Evolutionary conservation across 2,113 vertebrate species (phyloP).

Genomic region (Atractosteus spatula): DNA sequence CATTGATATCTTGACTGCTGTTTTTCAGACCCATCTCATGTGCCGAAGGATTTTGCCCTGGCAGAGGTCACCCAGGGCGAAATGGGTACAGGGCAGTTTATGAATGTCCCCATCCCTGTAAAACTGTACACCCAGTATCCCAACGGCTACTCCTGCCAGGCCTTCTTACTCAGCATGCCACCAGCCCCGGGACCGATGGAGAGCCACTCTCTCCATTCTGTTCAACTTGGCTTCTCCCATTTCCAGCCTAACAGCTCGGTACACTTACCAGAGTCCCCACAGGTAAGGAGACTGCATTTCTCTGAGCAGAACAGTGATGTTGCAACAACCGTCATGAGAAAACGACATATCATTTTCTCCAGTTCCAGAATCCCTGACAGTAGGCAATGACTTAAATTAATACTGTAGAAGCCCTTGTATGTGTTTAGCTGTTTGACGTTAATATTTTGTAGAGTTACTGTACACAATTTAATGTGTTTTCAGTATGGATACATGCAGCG

Average conservation of each 20-base stretch:
- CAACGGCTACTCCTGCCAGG: slow-evolving; percentile 13
- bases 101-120: slow-evolving; percentile 21
- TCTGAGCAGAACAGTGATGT: too few relatives aligned
- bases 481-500: too few relatives aligned
- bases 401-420: too few relatives aligned
- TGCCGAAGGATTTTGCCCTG: slow-evolving; percentile 5
- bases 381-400: too few relatives aligned
- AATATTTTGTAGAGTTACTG: too few relatives aligned
- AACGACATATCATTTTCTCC: too few relatives aligned
- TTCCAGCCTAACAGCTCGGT: slow-evolving; percentile 1
- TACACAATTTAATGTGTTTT: too few relatives aligned
- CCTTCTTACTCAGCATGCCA: slow-evolving; percentile 26
- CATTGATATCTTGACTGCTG: not conserved
- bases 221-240: slow-evolving; percentile 14
- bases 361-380: too few relatives aligned
- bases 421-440: too few relatives aligned
- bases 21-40: slow-evolving; percentile 22
- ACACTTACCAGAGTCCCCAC: slow-evolving; percentile 13
- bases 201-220: not conserved
- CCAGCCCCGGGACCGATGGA: slow-evolving; percentile 12
- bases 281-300: slow-evolving; percentile 24
- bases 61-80: slow-evolving; percentile 1
- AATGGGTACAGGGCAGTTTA: slow-evolving; percentile 7
- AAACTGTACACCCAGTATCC: slow-evolving; percentile 14
- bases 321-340: too few relatives aligned